These are phyloP conservation scores for Scomberomorus guttatus DNA, from an alignment of 2,797 vertebrate species.

Conservation along the genomic window DNA sequence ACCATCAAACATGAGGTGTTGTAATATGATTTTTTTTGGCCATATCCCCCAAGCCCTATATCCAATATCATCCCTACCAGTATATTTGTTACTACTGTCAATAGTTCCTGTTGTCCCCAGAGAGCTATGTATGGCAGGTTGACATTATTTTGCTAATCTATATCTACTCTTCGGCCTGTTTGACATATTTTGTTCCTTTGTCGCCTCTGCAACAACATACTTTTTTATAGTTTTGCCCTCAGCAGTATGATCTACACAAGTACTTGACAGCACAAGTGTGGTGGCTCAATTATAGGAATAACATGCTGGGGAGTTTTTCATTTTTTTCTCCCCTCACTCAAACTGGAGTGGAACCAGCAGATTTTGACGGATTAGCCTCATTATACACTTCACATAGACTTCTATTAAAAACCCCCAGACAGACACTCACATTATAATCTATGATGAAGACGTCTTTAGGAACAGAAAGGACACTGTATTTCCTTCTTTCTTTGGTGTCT, in stretches of 20 bases:
- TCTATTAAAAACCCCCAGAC: conserved; percentile 71
- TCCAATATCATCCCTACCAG: background rate
- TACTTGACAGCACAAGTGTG: conserved; percentile 57
- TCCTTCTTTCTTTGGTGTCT: conserved; percentile 25
- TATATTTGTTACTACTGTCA: conserved; percentile 5
- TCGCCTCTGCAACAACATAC: conserved; percentile 48
- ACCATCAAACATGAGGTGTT: background rate
- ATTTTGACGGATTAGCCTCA: conserved; percentile 77
- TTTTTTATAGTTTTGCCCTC: conserved; percentile 51
- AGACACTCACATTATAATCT: conserved; percentile 60
- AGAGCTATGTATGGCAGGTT: conserved; percentile 39
- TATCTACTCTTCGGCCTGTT: conserved; percentile 36
- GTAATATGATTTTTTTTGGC: background rate
- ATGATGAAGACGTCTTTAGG: conserved; percentile 52
- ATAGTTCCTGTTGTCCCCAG: conserved; percentile 3
- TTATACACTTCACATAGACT: conserved; percentile 68
- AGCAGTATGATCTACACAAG: conserved; percentile 53
- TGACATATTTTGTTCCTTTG: conserved; percentile 47
- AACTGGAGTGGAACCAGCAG: conserved; percentile 59
- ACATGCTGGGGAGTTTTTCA: conserved; percentile 40
- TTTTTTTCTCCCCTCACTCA: conserved; percentile 34
- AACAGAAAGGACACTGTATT: conserved; percentile 28
- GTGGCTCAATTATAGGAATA: conserved; percentile 66
- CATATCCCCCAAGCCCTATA: background rate
- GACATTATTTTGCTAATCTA: conserved; percentile 46